phyloP scores from a whole-genome alignment of 1,140 invertebrate species.

The Euura lappo region DNA sequence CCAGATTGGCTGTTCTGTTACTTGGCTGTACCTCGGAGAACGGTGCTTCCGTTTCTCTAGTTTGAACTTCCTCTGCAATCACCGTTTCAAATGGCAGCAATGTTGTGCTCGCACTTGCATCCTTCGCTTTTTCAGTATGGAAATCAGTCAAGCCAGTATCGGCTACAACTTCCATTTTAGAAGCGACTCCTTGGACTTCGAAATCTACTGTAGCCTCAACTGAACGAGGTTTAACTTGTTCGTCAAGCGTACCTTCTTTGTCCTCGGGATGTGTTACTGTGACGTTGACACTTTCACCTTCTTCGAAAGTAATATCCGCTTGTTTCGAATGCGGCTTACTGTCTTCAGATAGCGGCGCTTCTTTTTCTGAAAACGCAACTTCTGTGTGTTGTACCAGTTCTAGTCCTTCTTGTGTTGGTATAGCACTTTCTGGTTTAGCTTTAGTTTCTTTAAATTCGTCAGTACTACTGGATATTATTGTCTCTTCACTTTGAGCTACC shows the following conservation, averaged over 20 bases:
- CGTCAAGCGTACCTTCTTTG: constrained; percentile 58
- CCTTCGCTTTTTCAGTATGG: constrained; percentile 37
- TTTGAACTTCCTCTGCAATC: constrained; percentile 53
- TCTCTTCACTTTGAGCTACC: constrained; percentile 59
- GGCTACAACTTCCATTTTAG: constrained; percentile 59
- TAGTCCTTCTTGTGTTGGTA: constrained; percentile 49
- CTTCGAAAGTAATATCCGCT: constrained; percentile 55
- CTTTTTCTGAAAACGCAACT: constrained; percentile 61
- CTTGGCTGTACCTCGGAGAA: constrained; percentile 50
- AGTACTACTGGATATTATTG: constrained; percentile 40
- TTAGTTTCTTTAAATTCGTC: constrained; percentile 40
- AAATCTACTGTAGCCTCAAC: constrained; percentile 59
- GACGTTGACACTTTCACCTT: constrained; percentile 58
- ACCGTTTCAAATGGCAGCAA: constrained; percentile 57
- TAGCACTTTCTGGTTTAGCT: constrained; percentile 46
- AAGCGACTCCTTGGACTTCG: constrained; percentile 59
- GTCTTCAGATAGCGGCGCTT: constrained; percentile 52
- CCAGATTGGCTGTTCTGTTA: constrained; percentile 51
- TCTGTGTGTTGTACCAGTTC: constrained; percentile 55
- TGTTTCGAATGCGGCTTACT: constrained; percentile 59
- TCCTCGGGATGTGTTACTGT: constrained; percentile 58
- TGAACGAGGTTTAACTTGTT: constrained; percentile 46
- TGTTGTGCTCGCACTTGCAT: constrained; percentile 52
- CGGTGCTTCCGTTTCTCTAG: constrained; percentile 62
- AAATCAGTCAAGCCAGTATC: constrained; percentile 51